These are phyloP conservation scores for Trissolcus basalis DNA, from an alignment of 1,140 invertebrate species.

Conservation along the genomic window DNA sequence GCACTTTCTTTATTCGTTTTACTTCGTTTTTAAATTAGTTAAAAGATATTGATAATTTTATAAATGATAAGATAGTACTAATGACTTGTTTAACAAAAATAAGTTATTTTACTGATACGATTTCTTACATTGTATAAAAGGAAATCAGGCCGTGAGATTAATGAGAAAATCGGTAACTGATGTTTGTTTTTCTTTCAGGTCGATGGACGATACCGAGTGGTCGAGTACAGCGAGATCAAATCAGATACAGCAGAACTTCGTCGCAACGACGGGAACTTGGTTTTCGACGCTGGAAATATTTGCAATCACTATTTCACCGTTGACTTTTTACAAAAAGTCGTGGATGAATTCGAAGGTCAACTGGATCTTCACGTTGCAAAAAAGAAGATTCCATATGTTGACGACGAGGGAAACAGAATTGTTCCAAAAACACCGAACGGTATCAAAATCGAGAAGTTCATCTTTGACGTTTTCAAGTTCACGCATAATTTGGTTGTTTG, in stretches of 20 bases:
- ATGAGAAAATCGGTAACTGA: not conserved
- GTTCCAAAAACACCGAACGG: slow-evolving; percentile 92
- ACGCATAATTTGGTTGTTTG: slow-evolving; percentile 93
- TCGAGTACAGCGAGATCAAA: slow-evolving; percentile 98
- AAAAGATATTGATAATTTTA: too few relatives aligned
- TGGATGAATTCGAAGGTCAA: slow-evolving; percentile 80
- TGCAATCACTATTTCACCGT: slow-evolving; percentile 98
- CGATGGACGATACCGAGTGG: slow-evolving; percentile 92
- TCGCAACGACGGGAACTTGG: slow-evolving; percentile 86
- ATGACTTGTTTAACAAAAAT: too few relatives aligned
- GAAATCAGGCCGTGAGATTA: too few relatives aligned
- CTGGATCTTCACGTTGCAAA: slow-evolving; percentile 96
- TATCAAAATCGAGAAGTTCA: slow-evolving; percentile 99
- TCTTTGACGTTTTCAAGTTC: slow-evolving; percentile 98
- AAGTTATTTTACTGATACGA: too few relatives aligned
- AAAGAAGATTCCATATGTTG: slow-evolving; percentile 96
- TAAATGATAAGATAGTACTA: too few relatives aligned
- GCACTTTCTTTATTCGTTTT: too few relatives aligned
- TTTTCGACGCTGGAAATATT: slow-evolving; percentile 97
- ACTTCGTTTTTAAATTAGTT: too few relatives aligned
- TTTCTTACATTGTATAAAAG: too few relatives aligned
- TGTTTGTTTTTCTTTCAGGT: slow-evolving; percentile 69
- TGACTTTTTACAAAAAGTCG: slow-evolving; percentile 86
- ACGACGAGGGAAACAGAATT: slow-evolving; percentile 82
- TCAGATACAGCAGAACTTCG: slow-evolving; percentile 88